These are phyloP conservation scores for Pogona vitticeps DNA, from an alignment of 2,113 vertebrate species.

Conservation along the genomic window DNA sequence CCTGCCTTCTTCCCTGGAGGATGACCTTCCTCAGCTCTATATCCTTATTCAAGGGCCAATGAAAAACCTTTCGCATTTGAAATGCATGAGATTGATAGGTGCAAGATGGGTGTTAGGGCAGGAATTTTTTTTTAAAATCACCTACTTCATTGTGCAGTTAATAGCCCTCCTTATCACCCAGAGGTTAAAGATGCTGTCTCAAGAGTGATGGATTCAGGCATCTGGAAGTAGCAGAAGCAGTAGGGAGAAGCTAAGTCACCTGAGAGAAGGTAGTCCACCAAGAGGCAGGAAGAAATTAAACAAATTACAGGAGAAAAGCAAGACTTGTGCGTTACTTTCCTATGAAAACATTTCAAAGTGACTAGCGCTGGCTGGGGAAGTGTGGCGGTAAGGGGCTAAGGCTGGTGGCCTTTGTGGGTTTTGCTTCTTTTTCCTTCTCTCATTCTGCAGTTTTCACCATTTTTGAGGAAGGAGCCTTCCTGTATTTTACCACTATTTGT, in stretches of 20 bases:
- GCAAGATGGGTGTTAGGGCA: background rate
- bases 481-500: background rate
- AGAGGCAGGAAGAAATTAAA: background rate
- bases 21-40: background rate
- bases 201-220: background rate
- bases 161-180: background rate
- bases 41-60: too few species aligned
- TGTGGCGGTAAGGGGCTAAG: too few species aligned
- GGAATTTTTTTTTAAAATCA: background rate
- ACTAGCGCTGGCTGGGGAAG: slow-evolving; percentile 12
- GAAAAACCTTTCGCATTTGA: background rate
- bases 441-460: background rate
- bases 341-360: too few species aligned
- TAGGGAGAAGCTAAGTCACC: background rate
- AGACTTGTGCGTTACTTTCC: background rate
- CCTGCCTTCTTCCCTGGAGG: background rate
- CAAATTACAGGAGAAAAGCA: background rate
- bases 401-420: background rate
- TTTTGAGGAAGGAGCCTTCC: background rate
- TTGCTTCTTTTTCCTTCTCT: fast-evolving
- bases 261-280: background rate
- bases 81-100: background rate
- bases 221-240: background rate
- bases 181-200: background rate
- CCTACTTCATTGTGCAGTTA: background rate